Base-by-base conservation (phyloP, 2,113 vertebrate species). In the Marmota monax region DNA sequence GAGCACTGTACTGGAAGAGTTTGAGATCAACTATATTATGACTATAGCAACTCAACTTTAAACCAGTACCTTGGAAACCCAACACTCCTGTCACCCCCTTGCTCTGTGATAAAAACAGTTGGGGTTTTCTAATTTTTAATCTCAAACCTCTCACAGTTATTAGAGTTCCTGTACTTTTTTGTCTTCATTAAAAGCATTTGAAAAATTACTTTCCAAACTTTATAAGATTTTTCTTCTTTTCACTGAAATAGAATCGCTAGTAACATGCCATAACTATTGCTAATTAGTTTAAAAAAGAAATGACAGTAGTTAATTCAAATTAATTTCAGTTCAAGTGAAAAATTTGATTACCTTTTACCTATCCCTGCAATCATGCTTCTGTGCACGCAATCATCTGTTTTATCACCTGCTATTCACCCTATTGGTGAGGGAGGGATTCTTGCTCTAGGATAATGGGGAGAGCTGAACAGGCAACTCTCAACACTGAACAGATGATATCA, bases 301-400 rank as follows among this genome's bases (percentile, higher is more conserved):
- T 63, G 56, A 45, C 79, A 27, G 27, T 39, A 72, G 51, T 61
- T 85, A 93, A 89, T 72, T 72, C 51, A 61, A 96, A 72, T 93
- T 70, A 77, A 76, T 92, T 95, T 77, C 25, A 69, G 27, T 69
- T 76, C 69, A 88, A 83, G 25, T 70, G 69, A 76, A 61, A 88
- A 11, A 58, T 23, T 32, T 56, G 58, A 69, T 69, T 39, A 69
- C 48, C 34, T 32, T 92, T 92, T 65, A 69, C 1, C 61, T 63
- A 13, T 34, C 72, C 29, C 51, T 32, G 37, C 17, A 78, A 37
- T 13, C 5, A 6, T 39, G 34, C 42, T 39, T 32, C 22, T 39
- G 39, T 39, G 20, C 2, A 79, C 51, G 5, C 11, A 45, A 14
- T 39, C 84, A 39, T 76, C 58, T 82, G 12, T 32, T 82, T 58